phyloP scores from a whole-genome alignment of 2,888 invertebrate genomes.

The Atherix ibis region DNA sequence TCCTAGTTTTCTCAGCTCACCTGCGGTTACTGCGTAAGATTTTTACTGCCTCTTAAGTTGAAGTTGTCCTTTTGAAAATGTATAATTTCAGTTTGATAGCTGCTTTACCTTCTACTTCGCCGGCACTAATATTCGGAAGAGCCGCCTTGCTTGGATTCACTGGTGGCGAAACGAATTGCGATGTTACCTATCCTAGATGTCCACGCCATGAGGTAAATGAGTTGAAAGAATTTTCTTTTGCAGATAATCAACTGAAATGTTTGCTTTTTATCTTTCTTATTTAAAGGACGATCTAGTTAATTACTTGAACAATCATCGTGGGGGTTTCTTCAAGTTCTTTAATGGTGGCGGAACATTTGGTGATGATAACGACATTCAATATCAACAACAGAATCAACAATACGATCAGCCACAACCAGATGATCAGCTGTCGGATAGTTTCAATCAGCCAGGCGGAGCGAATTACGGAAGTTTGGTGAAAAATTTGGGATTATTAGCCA shows the following conservation, averaged over 20 bases:
- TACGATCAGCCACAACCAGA: constrained; percentile 4
- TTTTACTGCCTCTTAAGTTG: neutral
- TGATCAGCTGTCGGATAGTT: constrained; percentile 6
- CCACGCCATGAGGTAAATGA: constrained; percentile 41
- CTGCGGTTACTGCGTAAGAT: constrained; percentile 30
- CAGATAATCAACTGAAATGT: neutral
- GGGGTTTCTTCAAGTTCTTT: constrained; percentile 71
- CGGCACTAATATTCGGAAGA: constrained; percentile 55
- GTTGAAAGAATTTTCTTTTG: neutral
- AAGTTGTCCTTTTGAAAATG: too few relatives aligned
- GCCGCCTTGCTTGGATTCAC: constrained; percentile 61
- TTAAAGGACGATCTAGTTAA: constrained; percentile 49
- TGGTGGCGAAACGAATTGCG: constrained; percentile 29
- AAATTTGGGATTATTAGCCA: constrained; percentile 9
- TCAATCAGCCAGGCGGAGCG: constrained; percentile 10
- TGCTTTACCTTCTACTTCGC: constrained; percentile 32
- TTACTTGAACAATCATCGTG: constrained; percentile 72
- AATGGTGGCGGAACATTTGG: constrained; percentile 35
- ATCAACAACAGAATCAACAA: constrained; percentile 6
- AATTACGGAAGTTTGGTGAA: constrained; percentile 13
- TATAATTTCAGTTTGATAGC: constrained; percentile 21
- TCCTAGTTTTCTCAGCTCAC: constrained; percentile 28
- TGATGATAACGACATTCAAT: constrained; percentile 7
- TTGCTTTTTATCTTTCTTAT: constrained; percentile 4
- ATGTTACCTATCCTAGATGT: constrained; percentile 50